phyloP scores from a whole-genome alignment of 2,888 invertebrate genomes.

The Eristalinus aeneus region DNA sequence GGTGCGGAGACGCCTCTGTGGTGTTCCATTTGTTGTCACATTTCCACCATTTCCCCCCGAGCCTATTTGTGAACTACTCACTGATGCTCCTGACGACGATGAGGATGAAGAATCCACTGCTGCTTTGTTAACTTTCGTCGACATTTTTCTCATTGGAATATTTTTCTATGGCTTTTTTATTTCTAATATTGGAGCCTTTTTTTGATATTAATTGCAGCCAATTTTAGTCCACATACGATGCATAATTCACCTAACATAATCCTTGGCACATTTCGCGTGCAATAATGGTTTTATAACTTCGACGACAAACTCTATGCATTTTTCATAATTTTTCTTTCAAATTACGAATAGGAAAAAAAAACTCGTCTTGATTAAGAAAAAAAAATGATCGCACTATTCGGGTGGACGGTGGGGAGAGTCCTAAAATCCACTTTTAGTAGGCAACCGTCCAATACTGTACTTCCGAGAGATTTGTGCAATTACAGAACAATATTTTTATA shows the following conservation, averaged over 20 bases:
- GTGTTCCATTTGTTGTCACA: conserved; percentile 60
- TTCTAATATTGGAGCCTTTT: conserved; percentile 31
- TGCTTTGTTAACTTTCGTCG: conserved; percentile 64
- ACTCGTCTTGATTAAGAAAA: conserved; percentile 26
- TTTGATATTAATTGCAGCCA: conserved; percentile 13
- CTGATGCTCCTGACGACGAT: conserved; percentile 21
- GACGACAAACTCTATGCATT: conserved; percentile 57
- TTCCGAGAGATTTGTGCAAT: conserved; percentile 35
- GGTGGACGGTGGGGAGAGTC: conserved; percentile 41
- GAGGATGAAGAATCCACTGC: conserved; percentile 57
- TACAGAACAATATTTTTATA: conserved; percentile 12
- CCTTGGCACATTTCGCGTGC: conserved; percentile 39
- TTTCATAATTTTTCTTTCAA: conserved; percentile 50
- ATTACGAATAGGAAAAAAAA: conserved; percentile 36
- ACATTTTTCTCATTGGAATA: conserved; percentile 68
- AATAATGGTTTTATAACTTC: conserved; percentile 67
- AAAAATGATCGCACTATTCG: conserved; percentile 40
- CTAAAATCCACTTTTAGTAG: conserved; percentile 38
- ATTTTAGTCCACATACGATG: conserved; percentile 29
- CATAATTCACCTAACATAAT: conserved; percentile 47
- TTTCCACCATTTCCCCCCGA: conserved; percentile 22
- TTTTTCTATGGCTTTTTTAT: conserved; percentile 23
- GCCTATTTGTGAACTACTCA: conserved; percentile 47
- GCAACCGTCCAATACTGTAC: conserved; percentile 26
- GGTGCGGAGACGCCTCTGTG: conserved; percentile 59